Percentiles rank a stretch among this genome's conserved stretches.
phyloP scores from a whole-genome alignment of 1,140 invertebrate genomes.

The Mercenaria mercenaria region DNA sequence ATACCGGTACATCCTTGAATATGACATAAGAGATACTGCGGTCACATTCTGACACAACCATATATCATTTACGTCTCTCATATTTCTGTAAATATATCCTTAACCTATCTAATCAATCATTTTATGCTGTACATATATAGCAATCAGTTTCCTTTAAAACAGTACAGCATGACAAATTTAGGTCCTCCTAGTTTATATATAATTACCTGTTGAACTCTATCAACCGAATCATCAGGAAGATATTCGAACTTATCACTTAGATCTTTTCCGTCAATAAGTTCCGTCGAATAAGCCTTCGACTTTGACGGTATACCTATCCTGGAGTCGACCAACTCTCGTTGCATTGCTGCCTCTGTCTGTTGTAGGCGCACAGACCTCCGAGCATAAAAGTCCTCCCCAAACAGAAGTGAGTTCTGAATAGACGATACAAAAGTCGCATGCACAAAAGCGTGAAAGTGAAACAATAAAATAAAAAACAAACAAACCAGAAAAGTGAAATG shows the following conservation, averaged over 20 bases:
- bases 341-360: constrained; percentile 64
- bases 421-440: constrained; percentile 61
- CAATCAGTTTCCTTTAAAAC: no score
- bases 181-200: neutral
- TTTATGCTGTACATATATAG: neutral
- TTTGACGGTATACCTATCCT: constrained; percentile 61
- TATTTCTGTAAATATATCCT: no score
- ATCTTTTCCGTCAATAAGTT: constrained; percentile 70
- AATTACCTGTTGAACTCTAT: constrained; percentile 43
- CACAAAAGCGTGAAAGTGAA: constrained; percentile 30
- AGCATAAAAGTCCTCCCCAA: constrained; percentile 78
- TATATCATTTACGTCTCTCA: no score
- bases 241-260: constrained; percentile 77
- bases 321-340: constrained; percentile 60
- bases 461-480: constrained; percentile 9
- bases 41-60: no score
- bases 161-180: neutral
- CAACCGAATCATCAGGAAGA: constrained; percentile 78
- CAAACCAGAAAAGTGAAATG: constrained; percentile 18
- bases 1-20: no score
- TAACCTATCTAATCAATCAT: neutral
- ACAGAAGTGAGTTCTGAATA: constrained; percentile 66
- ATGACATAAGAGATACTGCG: no score
- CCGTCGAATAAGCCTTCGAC: constrained; percentile 61
- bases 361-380: constrained; percentile 78